Evolutionary conservation across 2,113 vertebrate genomes (phyloP), one percentile per base, ranked within the genome.

Genomic region (Corynorhinus townsendii): DNA sequence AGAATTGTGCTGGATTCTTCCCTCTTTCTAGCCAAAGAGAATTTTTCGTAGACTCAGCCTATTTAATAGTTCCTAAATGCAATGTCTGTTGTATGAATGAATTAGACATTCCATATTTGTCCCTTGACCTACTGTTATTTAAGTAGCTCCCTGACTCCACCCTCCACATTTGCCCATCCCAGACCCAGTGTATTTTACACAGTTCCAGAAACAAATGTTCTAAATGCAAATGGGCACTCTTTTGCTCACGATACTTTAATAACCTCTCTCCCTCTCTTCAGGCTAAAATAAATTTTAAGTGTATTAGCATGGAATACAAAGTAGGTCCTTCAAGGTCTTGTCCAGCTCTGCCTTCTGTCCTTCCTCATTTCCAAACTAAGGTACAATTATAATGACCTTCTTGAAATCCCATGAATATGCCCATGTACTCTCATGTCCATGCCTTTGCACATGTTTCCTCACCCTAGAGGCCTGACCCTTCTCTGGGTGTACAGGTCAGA

Each of bases 131-230:
- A 81, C 0, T 54, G 47, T 30, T 35, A 69, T 45, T 28, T 85
- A 91, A 95, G 30, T 68, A 52, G 54, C 17, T 91, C 64, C 40
- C 30, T 86, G 33, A 49, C 49, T 92, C 69, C 59, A 89, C 35
- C 35, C 47, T 94, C 75, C 43, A 47, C 16, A 20, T 89, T 95
- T 89, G 52, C 59, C 73, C 68, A 86, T 81, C n/a, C 62, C 33
- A 64, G 64, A 2, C 84, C 20, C 73, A 71, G 56, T 71, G 26
- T 54, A 94, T 81, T 94, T 94, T 49, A 59, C 66, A 95, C 66
- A 86, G 68, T 86, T 95, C 52, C 81, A 52, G 69, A 95, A 95
- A 96, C 86, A 95, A 86, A 54, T 94, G 73, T 77, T 94, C 81
- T 81, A 95, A 92, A 86, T 86, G 75, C 89, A 94, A 95, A 95